phyloP scores from a whole-genome alignment of 1,140 invertebrate genomes.

The Oreohelix idahoensis region DNA sequence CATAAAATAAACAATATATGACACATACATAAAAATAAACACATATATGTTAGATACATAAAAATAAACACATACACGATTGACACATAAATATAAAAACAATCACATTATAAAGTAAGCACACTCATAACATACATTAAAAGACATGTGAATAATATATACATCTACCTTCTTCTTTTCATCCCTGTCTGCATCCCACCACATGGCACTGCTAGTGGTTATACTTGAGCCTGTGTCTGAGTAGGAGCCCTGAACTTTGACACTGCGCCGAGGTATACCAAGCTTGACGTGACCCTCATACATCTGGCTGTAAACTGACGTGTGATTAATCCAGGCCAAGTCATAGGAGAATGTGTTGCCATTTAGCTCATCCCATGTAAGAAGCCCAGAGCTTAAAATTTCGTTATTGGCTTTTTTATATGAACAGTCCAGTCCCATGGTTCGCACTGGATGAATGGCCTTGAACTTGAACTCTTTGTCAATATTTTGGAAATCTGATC shows the following conservation, averaged over 20 bases:
- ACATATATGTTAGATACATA: too few species aligned
- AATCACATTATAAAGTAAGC: too few species aligned
- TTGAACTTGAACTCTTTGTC: constrained; percentile 43
- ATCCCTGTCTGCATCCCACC: constrained; percentile 65
- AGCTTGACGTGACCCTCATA: constrained; percentile 41
- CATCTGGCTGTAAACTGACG: constrained; percentile 33
- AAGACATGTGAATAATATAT: not conserved
- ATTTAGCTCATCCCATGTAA: constrained; percentile 41
- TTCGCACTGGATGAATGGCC: constrained; percentile 50
- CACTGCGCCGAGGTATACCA: constrained; percentile 41
- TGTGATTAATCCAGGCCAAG: constrained; percentile 42
- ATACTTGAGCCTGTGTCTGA: constrained; percentile 25
- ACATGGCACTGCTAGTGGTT: constrained; percentile 35
- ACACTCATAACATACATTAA: not conserved
- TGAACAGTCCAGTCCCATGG: constrained; percentile 43
- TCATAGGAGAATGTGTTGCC: constrained; percentile 47
- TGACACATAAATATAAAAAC: too few species aligned
- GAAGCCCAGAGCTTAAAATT: constrained; percentile 39
- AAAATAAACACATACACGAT: too few species aligned
- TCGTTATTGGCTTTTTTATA: constrained; percentile 38
- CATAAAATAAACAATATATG: too few species aligned
- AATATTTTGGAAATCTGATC: not conserved
- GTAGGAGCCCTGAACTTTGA: constrained; percentile 42
- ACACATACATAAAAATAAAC: too few species aligned
- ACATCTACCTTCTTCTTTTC: constrained; percentile 50